Evolutionary conservation across 2,888 invertebrate species (phyloP), one percentile per base, ranked within the genome.

Genomic region (Lepas anatifera): DNA sequence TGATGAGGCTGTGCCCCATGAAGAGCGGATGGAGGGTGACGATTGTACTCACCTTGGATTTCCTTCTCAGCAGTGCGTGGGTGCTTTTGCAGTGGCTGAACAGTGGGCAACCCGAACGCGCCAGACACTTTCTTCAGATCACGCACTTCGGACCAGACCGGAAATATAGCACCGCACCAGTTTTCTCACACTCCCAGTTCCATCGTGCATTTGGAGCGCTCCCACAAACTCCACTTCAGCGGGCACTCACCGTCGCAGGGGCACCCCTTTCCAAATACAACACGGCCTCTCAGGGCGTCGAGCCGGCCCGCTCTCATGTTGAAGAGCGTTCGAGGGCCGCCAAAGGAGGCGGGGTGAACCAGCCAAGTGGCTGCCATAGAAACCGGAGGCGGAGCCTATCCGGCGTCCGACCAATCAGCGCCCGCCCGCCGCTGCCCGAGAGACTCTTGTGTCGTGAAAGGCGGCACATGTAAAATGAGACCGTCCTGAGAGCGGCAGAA

Each of bases 311-410:
- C 58, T 58, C 58, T 58, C 58, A 58, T 32, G 32, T 13, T 58
- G 32, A 35, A 58, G 58, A 58, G 58, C 58, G 58, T 32, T 58
- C 32, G 58, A 58, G 58, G 58, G 58, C 58, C 58, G 58, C 58
- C 22, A 22, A 58, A 35, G 35, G 58, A 52, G 58, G 58, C 58
- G 58, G 58, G 35, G 58, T 58, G 35, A 58, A 35, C 58, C n/a
- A 22, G 58, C 58, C 58, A 58, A 58, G 58, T 58, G 58, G 58
- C 58, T 58, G 58, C 58, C 58, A 58, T 58, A 58, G 22, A 58
- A 35, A 7, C 58, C 16, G 32, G 32, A 35, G 58, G 58, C 58
- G 58, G 58, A 22, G 58, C 58, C 32, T 58, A 25, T 18, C 13
- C 22, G 58, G 32, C 58, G 22, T 35, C n/a, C 35, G 32, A 32